Percentiles rank a stretch among this genome's conserved stretches.
Conservation (phyloP, 2,113 vertebrate genomes). For the Leucosticte australis region DNA sequence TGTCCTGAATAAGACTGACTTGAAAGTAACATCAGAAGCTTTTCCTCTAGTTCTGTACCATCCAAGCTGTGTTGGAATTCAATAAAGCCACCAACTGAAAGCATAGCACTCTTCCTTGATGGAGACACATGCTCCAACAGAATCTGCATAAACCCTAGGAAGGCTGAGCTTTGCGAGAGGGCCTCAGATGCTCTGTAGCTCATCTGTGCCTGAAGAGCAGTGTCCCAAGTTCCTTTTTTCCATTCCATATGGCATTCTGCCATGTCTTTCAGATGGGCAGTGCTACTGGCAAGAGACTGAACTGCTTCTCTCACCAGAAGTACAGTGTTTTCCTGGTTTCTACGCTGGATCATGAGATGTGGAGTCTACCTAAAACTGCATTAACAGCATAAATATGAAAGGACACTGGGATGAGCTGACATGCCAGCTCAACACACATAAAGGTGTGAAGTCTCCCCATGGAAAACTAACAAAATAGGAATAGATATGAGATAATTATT, state of each 20-base stretch:
- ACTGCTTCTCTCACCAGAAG: background rate
- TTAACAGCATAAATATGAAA: background rate
- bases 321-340: background rate
- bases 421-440: accelerated
- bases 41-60: background rate
- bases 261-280: background rate
- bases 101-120: accelerated
- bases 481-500: background rate
- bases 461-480: background rate
- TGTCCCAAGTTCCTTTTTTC: background rate
- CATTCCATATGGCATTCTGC: background rate
- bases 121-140: background rate
- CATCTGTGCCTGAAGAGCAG: background rate
- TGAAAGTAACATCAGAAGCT: background rate
- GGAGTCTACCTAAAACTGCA: background rate
- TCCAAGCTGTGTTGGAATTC: background rate
- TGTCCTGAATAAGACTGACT: background rate
- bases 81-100: background rate
- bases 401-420: background rate
- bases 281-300: background rate
- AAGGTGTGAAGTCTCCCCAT: background rate
- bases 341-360: accelerated
- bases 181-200: background rate
- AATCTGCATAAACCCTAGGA: background rate
- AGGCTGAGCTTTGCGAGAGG: background rate